A percentile compares a stretch with the other conserved stretches of the same genome.
Evolutionary conservation across 2,797 vertebrate species (phyloP).

Genomic region (Ambastaia sidthimunki): DNA sequence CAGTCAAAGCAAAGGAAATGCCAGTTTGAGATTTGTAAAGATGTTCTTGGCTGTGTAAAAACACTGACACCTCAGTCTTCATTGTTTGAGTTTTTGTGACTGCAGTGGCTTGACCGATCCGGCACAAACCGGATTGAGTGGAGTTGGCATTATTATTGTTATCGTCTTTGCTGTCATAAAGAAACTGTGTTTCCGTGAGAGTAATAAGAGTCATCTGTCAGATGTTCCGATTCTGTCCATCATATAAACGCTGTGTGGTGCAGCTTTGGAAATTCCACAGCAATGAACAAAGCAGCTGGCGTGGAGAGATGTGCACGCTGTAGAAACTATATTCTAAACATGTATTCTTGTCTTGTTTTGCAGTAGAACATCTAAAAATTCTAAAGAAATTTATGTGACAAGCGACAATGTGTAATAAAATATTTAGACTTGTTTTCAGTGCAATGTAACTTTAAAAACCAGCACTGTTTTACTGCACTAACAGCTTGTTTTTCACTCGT

Average conservation of each 20-base stretch:
- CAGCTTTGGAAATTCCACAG: constrained; percentile 13
- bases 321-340: background rate
- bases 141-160: constrained; percentile 23
- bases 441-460: background rate
- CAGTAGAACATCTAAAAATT: background rate
- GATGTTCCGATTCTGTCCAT: constrained; percentile 40
- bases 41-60: constrained; percentile 1
- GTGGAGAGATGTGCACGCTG: background rate
- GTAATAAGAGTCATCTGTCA: constrained; percentile 37
- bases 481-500: too few species aligned
- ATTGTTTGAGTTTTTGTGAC: constrained; percentile 24
- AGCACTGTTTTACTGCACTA: too few species aligned
- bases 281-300: constrained; percentile 11
- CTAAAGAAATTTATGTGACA: background rate
- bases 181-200: constrained; percentile 13
- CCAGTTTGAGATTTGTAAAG: background rate
- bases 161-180: constrained; percentile 14
- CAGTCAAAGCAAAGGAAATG: constrained; percentile 33
- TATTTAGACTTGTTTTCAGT: background rate
- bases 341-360: background rate
- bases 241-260: background rate
- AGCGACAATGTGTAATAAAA: too few species aligned
- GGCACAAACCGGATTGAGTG: background rate
- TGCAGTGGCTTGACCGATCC: background rate
- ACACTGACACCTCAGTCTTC: background rate